A percentile compares a stretch with the other conserved stretches of the same genome.
These are phyloP conservation scores for Cololabis saira DNA, from an alignment of 2,113 vertebrate species.

Conservation along the genomic window DNA sequence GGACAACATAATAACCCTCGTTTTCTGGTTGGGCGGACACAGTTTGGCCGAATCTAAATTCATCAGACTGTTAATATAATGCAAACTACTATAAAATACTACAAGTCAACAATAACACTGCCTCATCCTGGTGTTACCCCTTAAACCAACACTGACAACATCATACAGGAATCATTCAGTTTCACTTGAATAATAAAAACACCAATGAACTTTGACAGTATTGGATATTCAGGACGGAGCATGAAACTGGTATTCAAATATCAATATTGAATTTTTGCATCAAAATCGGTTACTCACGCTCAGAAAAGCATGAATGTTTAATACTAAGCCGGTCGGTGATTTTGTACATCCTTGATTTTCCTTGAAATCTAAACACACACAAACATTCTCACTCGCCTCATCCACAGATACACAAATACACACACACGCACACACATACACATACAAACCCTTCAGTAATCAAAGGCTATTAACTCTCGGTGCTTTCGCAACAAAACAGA, in stretches of 20 bases:
- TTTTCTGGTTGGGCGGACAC: too few species aligned
- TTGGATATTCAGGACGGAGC: not conserved
- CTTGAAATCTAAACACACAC: not conserved
- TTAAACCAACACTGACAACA: too few species aligned
- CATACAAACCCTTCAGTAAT: slow-evolving; percentile 63
- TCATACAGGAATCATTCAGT: too few species aligned
- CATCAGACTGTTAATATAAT: too few species aligned
- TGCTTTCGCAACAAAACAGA: slow-evolving; percentile 78
- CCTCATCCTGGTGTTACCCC: too few species aligned
- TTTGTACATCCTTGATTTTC: slow-evolving; percentile 10
- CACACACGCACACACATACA: slow-evolving; percentile 26
- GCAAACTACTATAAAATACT: too few species aligned
- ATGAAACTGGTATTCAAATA: slow-evolving; percentile 5
- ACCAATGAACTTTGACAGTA: not conserved
- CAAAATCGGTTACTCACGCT: slow-evolving; percentile 9
- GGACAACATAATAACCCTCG: too few species aligned
- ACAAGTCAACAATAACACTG: too few species aligned
- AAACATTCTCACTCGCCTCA: not conserved
- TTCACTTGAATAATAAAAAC: too few species aligned
- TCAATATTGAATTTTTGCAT: not conserved
- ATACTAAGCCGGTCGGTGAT: slow-evolving; percentile 8
- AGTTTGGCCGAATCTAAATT: too few species aligned
- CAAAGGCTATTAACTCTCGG: slow-evolving; percentile 78
- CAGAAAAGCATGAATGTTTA: slow-evolving; percentile 4
- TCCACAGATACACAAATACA: slow-evolving; percentile 14